A percentile compares a stretch with the other conserved stretches of the same genome.
Conservation (phyloP, 2,113 vertebrate species). For the Saccopteryx leptura region DNA sequence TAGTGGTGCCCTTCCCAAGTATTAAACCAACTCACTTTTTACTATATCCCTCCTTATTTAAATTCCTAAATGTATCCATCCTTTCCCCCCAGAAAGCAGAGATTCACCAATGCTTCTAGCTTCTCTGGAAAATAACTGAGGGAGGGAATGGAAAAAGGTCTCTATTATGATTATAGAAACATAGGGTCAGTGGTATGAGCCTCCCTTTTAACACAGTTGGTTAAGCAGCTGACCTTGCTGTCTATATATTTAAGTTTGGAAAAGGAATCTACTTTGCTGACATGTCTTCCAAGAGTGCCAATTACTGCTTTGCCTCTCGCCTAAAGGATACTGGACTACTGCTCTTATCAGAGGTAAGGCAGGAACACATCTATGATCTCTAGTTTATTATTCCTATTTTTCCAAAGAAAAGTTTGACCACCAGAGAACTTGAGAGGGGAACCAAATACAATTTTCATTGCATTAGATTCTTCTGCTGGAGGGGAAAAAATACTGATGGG, state of each 20-base stretch:
- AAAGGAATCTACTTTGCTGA: conserved; percentile 97
- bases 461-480: not conserved
- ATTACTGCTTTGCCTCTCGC: conserved; percentile 94
- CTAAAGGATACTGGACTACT: conserved; percentile 90
- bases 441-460: not conserved
- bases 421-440: not conserved
- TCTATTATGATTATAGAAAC: not conserved
- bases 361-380: not conserved
- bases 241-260: conserved; percentile 90
- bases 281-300: conserved; percentile 97
- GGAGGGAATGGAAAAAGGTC: not conserved
- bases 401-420: conserved; percentile 1
- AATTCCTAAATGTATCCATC: conserved; percentile 13
- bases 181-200: not conserved
- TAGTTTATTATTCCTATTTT: conserved; percentile 23
- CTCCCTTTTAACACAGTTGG: not conserved
- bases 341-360: conserved; percentile 92
- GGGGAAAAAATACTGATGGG: not conserved
- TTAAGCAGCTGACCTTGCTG: conserved; percentile 3
- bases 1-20: not conserved
- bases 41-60: conserved; percentile 10
- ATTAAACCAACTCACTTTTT: conserved; percentile 20
- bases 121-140: conserved; percentile 6
- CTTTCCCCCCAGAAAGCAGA: not conserved
- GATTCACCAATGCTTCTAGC: not conserved